Evolutionary conservation across 2,888 invertebrate species (phyloP), one percentile per base, ranked within the genome.

Genomic region (Protodeltote pygarga): DNA sequence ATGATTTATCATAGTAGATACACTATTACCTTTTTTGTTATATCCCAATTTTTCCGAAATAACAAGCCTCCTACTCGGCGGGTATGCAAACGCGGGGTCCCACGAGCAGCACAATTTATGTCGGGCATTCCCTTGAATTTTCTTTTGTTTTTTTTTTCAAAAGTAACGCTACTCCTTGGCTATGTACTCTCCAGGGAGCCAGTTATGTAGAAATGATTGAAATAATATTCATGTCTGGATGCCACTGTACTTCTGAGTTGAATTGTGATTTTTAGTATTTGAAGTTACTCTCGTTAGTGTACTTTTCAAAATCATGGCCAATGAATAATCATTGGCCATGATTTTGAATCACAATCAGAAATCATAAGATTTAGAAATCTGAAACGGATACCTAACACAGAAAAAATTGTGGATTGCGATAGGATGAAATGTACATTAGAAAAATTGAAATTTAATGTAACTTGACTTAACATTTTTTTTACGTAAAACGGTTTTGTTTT

Each of bases 41-140:
- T n/a, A 9, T 53, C 59, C 38, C 10, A 0, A 1, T 16, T 31
- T 32, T 2, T 5, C 14, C 6, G 9, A 28, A 35, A 32, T 6
- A 33, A 42, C 54, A 51, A 65, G 3, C 52, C 58, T 64, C 75
- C 83, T 83, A 87, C 78, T 79, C 75, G 78, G 83, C 67, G 75
- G 71, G 79, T 86, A 89, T 90, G 89, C 90, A 88, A 89, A 87
- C 83, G 82, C 62, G 77, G 78, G 78, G 79, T 89, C 89, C 87
- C 89, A 77, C 67, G 89, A 84, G 89, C 77, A 73, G 81, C 70
- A 85, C 86, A 89, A 91, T 90, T 91, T 91, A 91, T 90, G 87
- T 87, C 81, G 73, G 80, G 82, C 85, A 86, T 89, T 89, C 79
- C 85, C 76, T 82, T 75, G 87, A 84, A 87, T 88, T 87, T 87